phyloP scores from a whole-genome alignment of 2,888 invertebrate genomes.

The Apodemia hepburni region DNA sequence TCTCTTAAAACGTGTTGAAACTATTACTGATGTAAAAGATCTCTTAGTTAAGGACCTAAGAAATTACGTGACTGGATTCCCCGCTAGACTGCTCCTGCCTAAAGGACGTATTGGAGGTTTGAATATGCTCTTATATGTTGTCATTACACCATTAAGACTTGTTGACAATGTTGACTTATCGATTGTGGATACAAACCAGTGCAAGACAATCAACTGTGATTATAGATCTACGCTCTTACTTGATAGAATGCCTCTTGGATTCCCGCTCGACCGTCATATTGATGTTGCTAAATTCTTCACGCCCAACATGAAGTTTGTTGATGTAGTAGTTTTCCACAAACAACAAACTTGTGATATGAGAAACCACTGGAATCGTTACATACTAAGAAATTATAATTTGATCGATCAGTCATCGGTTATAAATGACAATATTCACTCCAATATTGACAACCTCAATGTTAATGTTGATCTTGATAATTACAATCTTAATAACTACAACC shows the following conservation, averaged over 20 bases:
- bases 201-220: conserved; percentile 62
- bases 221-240: conserved; percentile 64
- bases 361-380: conserved; percentile 8
- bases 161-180: conserved; percentile 58
- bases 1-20: conserved; percentile 81
- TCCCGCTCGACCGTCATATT: conserved; percentile 86
- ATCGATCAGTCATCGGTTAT: not conserved
- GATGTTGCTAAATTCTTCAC: conserved; percentile 80
- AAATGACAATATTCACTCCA: not conserved
- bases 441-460: not conserved
- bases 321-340: conserved; percentile 83
- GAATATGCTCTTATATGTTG: conserved; percentile 82
- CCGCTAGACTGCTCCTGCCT: conserved; percentile 85
- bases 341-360: conserved; percentile 66
- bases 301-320: conserved; percentile 84
- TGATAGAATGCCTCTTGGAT: conserved; percentile 84
- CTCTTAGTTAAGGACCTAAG: conserved; percentile 53
- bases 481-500: conserved; percentile 9
- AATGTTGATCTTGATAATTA: conserved; percentile 12
- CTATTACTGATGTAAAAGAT: conserved; percentile 65
- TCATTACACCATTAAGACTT: conserved; percentile 77
- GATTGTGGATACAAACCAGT: conserved; percentile 57
- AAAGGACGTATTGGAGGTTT: conserved; percentile 84
- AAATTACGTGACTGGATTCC: conserved; percentile 83
- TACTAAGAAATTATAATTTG: not conserved